A percentile compares a stretch with the other conserved stretches of the same genome.
phyloP scores from a whole-genome alignment of 2,797 vertebrate species.

The Rhynchonycteris naso region DNA sequence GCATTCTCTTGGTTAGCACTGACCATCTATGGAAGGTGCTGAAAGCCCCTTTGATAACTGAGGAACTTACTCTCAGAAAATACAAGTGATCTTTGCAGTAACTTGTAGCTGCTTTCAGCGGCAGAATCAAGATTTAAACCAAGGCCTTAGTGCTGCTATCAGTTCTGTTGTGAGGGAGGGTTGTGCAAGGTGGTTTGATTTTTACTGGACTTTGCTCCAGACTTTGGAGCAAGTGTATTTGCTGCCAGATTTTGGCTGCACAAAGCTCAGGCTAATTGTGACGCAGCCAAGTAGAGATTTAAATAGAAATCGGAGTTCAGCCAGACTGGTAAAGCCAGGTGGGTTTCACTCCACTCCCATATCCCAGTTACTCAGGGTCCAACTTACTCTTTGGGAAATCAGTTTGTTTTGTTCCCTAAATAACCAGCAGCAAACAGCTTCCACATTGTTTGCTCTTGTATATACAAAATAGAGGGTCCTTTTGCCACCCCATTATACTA shows the following conservation, averaged over 20 bases:
- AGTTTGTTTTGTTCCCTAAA: background rate
- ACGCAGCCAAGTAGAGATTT: background rate
- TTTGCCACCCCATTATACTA: no score
- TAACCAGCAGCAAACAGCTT: background rate
- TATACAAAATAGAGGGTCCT: background rate
- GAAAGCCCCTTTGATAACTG: background rate
- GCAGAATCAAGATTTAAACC: background rate
- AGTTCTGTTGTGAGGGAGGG: background rate
- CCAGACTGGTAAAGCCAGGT: background rate
- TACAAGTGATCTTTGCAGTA: background rate
- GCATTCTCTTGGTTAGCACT: background rate
- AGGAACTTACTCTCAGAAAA: background rate
- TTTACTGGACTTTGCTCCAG: background rate
- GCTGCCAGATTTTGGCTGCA: background rate
- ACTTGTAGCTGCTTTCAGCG: background rate
- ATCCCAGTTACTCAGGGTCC: background rate
- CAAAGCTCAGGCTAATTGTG: background rate
- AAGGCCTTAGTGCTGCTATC: background rate
- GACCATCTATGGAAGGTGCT: background rate
- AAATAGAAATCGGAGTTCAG: background rate
- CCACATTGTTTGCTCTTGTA: background rate
- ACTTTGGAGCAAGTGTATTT: background rate
- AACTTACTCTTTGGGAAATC: background rate
- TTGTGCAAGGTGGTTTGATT: background rate
- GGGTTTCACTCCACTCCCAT: background rate